Evolutionary conservation across 2,113 vertebrate genomes (phyloP).

Genomic region (Eurystomus gularis): DNA sequence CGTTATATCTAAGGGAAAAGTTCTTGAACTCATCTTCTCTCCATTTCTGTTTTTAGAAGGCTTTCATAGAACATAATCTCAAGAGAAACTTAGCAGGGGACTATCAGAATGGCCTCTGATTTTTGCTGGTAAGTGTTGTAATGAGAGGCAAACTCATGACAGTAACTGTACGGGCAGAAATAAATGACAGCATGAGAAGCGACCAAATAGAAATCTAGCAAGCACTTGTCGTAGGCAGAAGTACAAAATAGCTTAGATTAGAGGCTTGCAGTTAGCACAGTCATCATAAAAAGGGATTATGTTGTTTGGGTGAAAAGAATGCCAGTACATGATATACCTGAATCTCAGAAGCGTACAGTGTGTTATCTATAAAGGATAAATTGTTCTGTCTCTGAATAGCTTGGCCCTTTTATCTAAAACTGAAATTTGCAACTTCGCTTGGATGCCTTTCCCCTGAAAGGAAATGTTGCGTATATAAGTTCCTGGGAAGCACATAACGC

Average conservation of each 20-base stretch:
- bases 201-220: background rate
- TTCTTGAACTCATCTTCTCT: background rate
- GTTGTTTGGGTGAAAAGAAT: conserved; percentile 31
- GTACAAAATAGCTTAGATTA: conserved; percentile 16
- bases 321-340: background rate
- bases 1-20: background rate
- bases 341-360: conserved; percentile 8
- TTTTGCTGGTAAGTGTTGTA: background rate
- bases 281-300: background rate
- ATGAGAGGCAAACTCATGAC: background rate
- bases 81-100: background rate
- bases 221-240: background rate
- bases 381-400: conserved; percentile 37
- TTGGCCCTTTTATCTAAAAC: conserved; percentile 43
- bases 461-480: background rate
- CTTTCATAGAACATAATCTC: background rate
- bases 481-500: background rate
- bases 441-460: conserved; percentile 14
- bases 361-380: conserved; percentile 42
- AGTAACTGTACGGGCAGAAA: background rate
- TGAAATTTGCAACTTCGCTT: conserved; percentile 1
- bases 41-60: background rate
- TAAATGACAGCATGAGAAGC: background rate
- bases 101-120: background rate
- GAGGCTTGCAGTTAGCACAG: background rate